Conservation (phyloP, 2,888 invertebrate species). For the Patella ulyssiponensis region DNA sequence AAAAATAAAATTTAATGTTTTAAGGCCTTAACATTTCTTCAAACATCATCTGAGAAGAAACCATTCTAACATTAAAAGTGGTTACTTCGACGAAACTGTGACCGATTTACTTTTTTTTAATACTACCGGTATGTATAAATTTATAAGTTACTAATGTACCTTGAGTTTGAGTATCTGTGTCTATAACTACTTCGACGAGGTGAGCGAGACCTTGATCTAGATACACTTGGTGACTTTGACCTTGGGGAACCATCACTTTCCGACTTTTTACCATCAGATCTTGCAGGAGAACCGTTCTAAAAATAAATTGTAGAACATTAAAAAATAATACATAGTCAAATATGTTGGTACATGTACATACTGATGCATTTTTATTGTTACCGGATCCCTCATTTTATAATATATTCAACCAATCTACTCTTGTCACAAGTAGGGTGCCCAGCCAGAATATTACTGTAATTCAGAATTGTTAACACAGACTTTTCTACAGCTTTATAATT, state of each 20-base stretch:
- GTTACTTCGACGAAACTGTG: background rate
- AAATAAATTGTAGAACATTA: background rate
- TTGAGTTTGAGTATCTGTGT: conserved; percentile 33
- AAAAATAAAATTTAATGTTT: background rate
- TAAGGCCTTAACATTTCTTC: no score
- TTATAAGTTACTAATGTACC: conserved; percentile 16
- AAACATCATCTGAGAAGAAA: background rate
- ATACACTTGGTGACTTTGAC: conserved; percentile 39
- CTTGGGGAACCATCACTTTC: conserved; percentile 19
- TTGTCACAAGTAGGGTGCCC: no score
- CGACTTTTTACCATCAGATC: conserved; percentile 5
- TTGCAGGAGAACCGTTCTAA: conserved; percentile 22
- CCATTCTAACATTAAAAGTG: background rate
- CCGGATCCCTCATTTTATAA: no score
- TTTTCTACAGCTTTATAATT: no score
- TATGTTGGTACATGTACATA: no score
- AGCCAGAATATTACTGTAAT: no score
- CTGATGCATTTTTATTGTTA: no score
- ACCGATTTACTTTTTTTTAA: background rate
- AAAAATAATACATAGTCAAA: no score
- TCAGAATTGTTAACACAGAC: no score
- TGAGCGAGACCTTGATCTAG: conserved; percentile 48
- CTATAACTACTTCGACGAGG: conserved; percentile 39
- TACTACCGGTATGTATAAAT: background rate
- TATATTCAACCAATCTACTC: no score